Evolutionary conservation across 2,113 vertebrate species (phyloP), one percentile per base, ranked within the genome.

Genomic region (Vireo altiloquus): DNA sequence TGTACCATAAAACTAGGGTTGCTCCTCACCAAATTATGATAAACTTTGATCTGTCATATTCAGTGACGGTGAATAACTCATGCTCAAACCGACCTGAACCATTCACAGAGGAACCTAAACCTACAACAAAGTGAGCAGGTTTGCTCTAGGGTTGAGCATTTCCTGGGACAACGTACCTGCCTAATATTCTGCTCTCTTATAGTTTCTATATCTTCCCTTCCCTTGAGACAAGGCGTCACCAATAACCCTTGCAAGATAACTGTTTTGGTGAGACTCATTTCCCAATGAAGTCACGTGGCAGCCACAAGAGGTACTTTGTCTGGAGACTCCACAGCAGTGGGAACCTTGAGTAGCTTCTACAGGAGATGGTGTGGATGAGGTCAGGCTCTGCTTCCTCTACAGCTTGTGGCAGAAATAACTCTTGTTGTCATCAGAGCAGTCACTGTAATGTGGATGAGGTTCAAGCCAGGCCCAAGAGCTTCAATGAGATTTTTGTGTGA

Each of bases 401-500:
- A 27, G 85, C 78, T n/a, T 11, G 75, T 35, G 56, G 87, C 90
- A 95, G 93, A 92, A 95, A 94, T 95, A 96, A 74, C 60, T 90
- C 46, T 28, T 72, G 50, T 66, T 94, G 89, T 90, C 84, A 70
- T 92, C 59, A 46, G 61, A 66, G 79, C 18, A 2, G 59, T 77
- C 54, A 8, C 79, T 92, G 87, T 89, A 81, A 66, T 5, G 3
- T 90, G 70, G 70, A 89, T 82, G 82, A 86, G 89, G 76, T 85
- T 96, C 79, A 79, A 86, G 84, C 56, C 82, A 89, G 78, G 53
- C 79, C 79, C 71, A 31, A 42, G 84, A 88, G 72, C 89, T 91
- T 97, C 92, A 95, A 49, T 92, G 90, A 88, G 85, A 97, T 95
- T 92, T 96, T 87, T 92, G 66, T 91, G 94, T 3, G 56, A 77